A percentile compares a stretch with the other conserved stretches of the same genome.
Conservation (phyloP, 1,140 invertebrate species). For the Zaprionus camerounensis region DNA sequence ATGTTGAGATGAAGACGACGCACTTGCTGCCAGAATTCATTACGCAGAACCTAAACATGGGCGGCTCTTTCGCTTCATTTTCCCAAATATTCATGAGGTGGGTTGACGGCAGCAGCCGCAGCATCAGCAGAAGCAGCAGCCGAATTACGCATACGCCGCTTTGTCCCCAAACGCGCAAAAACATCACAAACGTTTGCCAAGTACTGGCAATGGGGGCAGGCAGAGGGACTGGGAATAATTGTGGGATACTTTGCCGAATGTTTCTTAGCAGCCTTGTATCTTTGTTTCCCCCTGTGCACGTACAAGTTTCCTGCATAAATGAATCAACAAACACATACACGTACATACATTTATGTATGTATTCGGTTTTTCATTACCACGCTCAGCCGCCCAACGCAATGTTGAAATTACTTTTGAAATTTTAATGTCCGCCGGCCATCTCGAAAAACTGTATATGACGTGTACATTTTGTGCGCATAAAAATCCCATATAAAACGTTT, state of each 20-base stretch:
- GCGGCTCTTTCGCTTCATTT: slow-evolving; percentile 36
- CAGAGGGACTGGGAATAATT: slow-evolving; percentile 15
- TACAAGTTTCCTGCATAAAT: slow-evolving; percentile 26
- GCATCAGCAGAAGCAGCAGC: slow-evolving; percentile 37
- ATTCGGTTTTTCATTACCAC: slow-evolving; percentile 33
- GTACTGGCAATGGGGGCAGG: neutral
- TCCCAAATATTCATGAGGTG: slow-evolving; percentile 56
- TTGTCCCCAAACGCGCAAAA: slow-evolving; percentile 46
- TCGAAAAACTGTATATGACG: slow-evolving; percentile 21
- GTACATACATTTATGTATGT: neutral
- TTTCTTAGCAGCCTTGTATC: slow-evolving; percentile 4
- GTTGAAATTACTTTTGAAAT: slow-evolving; percentile 66
- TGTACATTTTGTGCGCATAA: slow-evolving; percentile 8
- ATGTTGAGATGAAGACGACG: slow-evolving; percentile 12
- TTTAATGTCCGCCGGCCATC: slow-evolving; percentile 53
- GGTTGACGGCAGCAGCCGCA: slow-evolving; percentile 13
- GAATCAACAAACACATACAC: slow-evolving; percentile 1
- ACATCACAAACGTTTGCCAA: slow-evolving; percentile 32
- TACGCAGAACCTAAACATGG: slow-evolving; percentile 19
- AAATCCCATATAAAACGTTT: slow-evolving; percentile 16
- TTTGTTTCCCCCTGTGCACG: slow-evolving; percentile 32
- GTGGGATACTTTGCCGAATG: slow-evolving; percentile 20
- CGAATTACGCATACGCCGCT: slow-evolving; percentile 58
- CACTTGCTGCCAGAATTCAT: slow-evolving; percentile 62
- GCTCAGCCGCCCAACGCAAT: slow-evolving; percentile 34